Conservation (phyloP, 2,888 invertebrate genomes). For the Eumacrocentrus americanus region DNA sequence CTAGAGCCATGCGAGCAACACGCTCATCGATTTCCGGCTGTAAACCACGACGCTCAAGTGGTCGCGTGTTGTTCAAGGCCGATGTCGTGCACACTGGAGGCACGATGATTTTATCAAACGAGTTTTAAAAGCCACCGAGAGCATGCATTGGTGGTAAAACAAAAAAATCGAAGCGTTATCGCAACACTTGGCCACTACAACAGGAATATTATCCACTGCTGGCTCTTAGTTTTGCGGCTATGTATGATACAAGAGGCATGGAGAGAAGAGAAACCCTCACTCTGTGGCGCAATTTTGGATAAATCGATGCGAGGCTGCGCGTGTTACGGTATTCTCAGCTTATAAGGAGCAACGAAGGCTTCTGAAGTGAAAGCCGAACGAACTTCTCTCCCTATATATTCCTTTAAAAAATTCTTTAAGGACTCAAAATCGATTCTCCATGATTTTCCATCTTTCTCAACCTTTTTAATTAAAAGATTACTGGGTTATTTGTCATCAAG, state of each 20-base stretch:
- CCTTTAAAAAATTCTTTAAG: too few relatives aligned
- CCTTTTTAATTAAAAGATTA: not conserved
- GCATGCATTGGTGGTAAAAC: too few relatives aligned
- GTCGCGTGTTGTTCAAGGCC: constrained; percentile 18
- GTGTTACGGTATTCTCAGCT: constrained; percentile 2
- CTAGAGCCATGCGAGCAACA: too few relatives aligned
- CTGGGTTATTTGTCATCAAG: not conserved
- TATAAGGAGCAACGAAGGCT: constrained; percentile 16
- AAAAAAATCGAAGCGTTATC: not conserved
- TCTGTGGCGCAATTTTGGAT: constrained; percentile 4
- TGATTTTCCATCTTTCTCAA: not conserved
- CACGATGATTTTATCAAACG: not conserved
- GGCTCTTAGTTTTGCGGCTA: too few relatives aligned
- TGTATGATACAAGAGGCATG: not conserved
- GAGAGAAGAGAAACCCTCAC: too few relatives aligned
- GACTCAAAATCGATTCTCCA: too few relatives aligned
- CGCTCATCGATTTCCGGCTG: constrained; percentile 10
- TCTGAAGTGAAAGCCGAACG: constrained; percentile 5
- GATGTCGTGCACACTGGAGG: not conserved
- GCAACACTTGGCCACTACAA: not conserved
- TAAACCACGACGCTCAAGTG: not conserved
- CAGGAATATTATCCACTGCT: too few relatives aligned
- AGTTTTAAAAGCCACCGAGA: too few relatives aligned
- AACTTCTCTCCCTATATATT: not conserved
- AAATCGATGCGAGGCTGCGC: constrained; percentile 2